These are phyloP conservation scores for Lanius ludovicianus DNA, from an alignment of 2,113 vertebrate genomes.

Conservation along the genomic window DNA sequence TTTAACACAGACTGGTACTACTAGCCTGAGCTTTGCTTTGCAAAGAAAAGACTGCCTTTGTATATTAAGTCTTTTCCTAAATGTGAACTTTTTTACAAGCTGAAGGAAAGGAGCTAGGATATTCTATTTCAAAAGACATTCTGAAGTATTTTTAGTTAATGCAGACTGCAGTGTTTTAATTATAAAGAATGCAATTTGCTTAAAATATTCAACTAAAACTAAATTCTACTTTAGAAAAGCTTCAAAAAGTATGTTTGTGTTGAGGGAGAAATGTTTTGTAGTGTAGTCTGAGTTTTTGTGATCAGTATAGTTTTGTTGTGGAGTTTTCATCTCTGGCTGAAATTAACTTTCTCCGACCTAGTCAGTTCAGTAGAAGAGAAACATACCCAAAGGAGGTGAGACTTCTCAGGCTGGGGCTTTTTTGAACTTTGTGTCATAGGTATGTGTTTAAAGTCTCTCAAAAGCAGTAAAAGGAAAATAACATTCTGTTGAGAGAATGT, in stretches of 20 bases:
- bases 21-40: not conserved
- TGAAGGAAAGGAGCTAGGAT: not conserved
- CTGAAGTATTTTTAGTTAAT: not conserved
- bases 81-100: not conserved
- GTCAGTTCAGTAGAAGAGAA: not conserved
- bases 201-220: not conserved
- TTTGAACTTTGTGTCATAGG: not conserved
- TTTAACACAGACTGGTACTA: not conserved
- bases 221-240: not conserved
- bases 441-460: not conserved
- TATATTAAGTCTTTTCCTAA: not conserved
- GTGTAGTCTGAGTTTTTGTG: not conserved
- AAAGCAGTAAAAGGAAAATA: slow-evolving; percentile 3
- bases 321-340: not conserved
- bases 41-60: not conserved
- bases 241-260: not conserved
- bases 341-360: not conserved
- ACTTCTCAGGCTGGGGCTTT: not conserved
- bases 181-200: not conserved
- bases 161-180: not conserved
- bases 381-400: not conserved
- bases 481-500: not conserved
- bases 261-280: not conserved
- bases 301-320: not conserved
- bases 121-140: not conserved